phyloP scores from a whole-genome alignment of 1,140 invertebrate species.

The Psilanteris sp. region DNA sequence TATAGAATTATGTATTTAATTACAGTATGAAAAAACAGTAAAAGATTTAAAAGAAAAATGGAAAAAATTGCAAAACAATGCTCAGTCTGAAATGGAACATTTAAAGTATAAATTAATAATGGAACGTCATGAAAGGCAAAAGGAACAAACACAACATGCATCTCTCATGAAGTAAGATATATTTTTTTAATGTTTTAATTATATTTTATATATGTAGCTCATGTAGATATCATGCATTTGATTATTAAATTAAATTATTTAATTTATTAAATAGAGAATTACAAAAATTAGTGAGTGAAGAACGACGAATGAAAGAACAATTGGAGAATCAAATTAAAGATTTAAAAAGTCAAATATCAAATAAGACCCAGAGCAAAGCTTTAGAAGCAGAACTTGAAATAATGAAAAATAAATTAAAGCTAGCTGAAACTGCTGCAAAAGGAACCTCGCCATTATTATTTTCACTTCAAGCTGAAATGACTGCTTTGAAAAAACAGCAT shows the following conservation, averaged over 20 bases:
- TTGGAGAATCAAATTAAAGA: slow-evolving; percentile 82
- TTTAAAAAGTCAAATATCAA: slow-evolving; percentile 78
- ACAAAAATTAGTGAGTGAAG: slow-evolving; percentile 83
- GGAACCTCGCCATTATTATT: slow-evolving; percentile 83
- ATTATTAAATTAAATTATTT: no score
- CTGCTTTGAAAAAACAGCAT: slow-evolving; percentile 86
- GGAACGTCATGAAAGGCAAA: slow-evolving; percentile 88
- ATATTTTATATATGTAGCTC: no score
- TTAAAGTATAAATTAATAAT: slow-evolving; percentile 86
- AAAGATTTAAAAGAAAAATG: slow-evolving; percentile 83
- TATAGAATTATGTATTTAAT: slow-evolving; percentile 41
- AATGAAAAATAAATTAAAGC: slow-evolving; percentile 83
- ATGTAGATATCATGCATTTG: no score
- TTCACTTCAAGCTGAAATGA: slow-evolving; percentile 86
- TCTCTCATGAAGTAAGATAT: slow-evolving; percentile 84
- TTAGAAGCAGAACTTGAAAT: slow-evolving; percentile 84
- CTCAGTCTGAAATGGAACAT: slow-evolving; percentile 83
- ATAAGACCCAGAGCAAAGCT: slow-evolving; percentile 81
- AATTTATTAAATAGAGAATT: slow-evolving; percentile 80
- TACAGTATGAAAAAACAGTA: slow-evolving; percentile 84
- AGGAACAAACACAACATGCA: slow-evolving; percentile 87
- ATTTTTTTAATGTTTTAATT: no score
- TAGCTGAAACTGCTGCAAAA: slow-evolving; percentile 81
- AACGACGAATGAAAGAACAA: slow-evolving; percentile 82
- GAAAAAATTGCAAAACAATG: slow-evolving; percentile 81